Evolutionary conservation across 2,797 vertebrate genomes (phyloP).

Genomic region (Poeciliopsis presidionis): DNA sequence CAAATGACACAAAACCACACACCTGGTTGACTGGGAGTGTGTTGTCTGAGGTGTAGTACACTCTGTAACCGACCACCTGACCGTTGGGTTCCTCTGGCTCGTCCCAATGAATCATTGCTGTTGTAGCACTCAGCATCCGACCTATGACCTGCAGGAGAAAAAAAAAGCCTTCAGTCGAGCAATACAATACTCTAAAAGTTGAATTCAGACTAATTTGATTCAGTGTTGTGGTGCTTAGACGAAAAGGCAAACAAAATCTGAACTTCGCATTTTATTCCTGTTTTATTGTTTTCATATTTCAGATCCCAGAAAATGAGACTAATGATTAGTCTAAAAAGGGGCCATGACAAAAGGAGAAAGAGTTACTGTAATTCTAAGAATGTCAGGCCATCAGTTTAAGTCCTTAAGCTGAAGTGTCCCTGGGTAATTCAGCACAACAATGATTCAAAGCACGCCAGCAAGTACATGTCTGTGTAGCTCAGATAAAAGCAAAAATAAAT

Average conservation of each 20-base stretch:
- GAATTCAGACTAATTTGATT: not conserved
- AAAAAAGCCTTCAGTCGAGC: conserved; percentile 5
- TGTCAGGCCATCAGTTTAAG: not conserved
- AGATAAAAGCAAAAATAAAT: not conserved
- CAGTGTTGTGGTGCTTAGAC: not conserved
- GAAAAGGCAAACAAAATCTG: not conserved
- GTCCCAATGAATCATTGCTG: conserved; percentile 98
- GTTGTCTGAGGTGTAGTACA: conserved; percentile 95
- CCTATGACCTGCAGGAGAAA: conserved; percentile 85
- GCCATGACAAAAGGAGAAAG: not conserved
- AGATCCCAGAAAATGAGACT: not conserved
- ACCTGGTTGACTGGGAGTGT: conserved; percentile 89
- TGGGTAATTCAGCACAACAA: not conserved
- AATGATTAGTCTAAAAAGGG: not conserved
- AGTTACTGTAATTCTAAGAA: not conserved
- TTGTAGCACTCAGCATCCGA: conserved; percentile 97
- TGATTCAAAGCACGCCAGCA: not conserved
- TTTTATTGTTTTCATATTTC: not conserved
- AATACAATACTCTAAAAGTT: not conserved
- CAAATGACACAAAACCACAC: conserved; percentile 4
- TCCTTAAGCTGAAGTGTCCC: not conserved
- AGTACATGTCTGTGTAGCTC: not conserved
- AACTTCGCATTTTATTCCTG: not conserved
- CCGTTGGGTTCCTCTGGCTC: conserved; percentile 98
- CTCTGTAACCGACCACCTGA: conserved; percentile 96